Percentiles rank a stretch among this genome's conserved stretches.
phyloP scores from a whole-genome alignment of 2,888 invertebrate genomes.

The Conops quadrifasciatus region DNA sequence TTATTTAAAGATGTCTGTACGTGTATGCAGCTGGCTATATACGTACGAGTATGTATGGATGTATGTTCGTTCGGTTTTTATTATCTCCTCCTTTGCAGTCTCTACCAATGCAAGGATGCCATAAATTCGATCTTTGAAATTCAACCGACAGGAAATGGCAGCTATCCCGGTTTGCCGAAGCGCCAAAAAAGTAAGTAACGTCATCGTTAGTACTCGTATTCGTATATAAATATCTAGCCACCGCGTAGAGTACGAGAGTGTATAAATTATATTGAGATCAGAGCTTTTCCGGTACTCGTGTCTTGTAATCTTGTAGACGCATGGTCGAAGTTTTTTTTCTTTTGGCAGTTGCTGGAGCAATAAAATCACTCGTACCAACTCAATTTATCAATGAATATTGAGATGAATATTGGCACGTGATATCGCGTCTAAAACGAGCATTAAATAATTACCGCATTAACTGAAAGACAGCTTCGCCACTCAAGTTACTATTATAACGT shows the following conservation, averaged over 20 bases:
- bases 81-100: conserved; percentile 53
- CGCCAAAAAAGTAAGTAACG: conserved; percentile 57
- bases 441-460: conserved; percentile 7
- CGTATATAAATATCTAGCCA: neutral
- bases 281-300: too few relatives aligned
- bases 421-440: too few relatives aligned
- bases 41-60: neutral
- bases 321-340: too few relatives aligned
- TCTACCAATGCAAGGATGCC: conserved; percentile 69
- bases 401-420: too few relatives aligned
- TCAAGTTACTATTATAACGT: too few relatives aligned
- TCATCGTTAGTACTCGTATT: neutral
- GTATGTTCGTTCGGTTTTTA: neutral
- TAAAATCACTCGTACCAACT: too few relatives aligned
- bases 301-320: too few relatives aligned
- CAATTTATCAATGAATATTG: too few relatives aligned
- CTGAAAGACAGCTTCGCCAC: too few relatives aligned
- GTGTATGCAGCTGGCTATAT: neutral
- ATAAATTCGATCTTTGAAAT: conserved; percentile 71
- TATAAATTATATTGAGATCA: neutral
- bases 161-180: conserved; percentile 68
- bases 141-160: conserved; percentile 70
- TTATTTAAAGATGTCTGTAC: conserved; percentile 19
- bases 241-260: too few relatives aligned
- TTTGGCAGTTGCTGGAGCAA: too few relatives aligned